Conservation (phyloP, 2,888 invertebrate genomes). For the Muscina levida region DNA sequence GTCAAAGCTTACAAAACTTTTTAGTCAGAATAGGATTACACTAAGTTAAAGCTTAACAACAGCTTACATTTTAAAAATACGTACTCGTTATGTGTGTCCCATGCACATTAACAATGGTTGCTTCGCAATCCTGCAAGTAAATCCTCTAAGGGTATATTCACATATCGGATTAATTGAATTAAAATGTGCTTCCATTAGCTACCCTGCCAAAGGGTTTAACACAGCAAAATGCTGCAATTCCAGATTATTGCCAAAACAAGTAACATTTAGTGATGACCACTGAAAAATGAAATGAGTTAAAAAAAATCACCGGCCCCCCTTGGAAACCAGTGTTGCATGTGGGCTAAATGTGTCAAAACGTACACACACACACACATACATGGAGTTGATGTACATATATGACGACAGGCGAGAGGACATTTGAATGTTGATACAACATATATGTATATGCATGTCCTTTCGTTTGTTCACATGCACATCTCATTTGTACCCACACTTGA, state of each 20-base stretch:
- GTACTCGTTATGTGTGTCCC: no score
- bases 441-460: constrained; percentile 4
- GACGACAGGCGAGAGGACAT: background rate
- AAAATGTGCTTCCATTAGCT: constrained; percentile 22
- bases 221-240: constrained; percentile 42
- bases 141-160: no score
- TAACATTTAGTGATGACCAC: background rate
- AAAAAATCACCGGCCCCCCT: no score
- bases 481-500: constrained; percentile 33
- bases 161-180: constrained; percentile 47
- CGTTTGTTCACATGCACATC: constrained; percentile 1
- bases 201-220: constrained; percentile 20
- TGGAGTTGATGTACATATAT: background rate
- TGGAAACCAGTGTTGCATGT: background rate
- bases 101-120: no score
- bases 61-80: no score
- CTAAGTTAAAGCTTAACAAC: no score
- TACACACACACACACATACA: constrained; percentile 21
- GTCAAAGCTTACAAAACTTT: no score
- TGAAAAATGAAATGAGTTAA: background rate
- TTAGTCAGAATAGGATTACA: no score
- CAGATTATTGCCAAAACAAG: constrained; percentile 36
- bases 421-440: background rate
- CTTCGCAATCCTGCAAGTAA: no score
- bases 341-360: constrained; percentile 32